Conservation (phyloP, 2,888 invertebrate species). For the Operophtera brumata region DNA sequence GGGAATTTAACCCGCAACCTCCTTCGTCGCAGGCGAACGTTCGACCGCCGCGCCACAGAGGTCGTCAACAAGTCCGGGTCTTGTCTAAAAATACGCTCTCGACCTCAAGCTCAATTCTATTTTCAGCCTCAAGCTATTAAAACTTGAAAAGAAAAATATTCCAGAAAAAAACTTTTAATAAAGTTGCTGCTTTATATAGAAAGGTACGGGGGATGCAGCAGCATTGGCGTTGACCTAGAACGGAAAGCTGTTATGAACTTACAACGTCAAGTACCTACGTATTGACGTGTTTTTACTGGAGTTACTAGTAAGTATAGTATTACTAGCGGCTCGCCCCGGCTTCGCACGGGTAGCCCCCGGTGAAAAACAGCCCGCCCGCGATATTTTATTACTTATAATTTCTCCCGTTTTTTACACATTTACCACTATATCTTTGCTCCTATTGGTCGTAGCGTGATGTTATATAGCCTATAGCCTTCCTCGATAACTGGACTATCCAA, state of each 20-base stretch:
- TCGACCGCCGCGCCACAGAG: too few relatives aligned
- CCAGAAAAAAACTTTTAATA: slow-evolving; percentile 17
- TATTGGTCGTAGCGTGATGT: too few relatives aligned
- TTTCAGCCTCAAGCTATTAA: not conserved
- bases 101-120: not conserved
- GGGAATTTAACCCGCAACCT: too few relatives aligned
- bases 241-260: slow-evolving; percentile 25
- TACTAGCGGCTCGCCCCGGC: not conserved
- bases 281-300: too few relatives aligned
- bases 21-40: too few relatives aligned
- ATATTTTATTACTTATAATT: too few relatives aligned
- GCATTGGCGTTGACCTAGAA: slow-evolving; percentile 42
- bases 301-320: not conserved
- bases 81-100: not conserved
- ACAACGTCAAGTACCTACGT: not conserved
- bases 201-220: slow-evolving; percentile 32
- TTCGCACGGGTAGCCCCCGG: not conserved
- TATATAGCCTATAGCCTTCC: too few relatives aligned
- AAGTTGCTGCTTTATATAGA: slow-evolving; percentile 33
- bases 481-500: too few relatives aligned
- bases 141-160: not conserved
- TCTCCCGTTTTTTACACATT: too few relatives aligned
- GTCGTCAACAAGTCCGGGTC: too few relatives aligned
- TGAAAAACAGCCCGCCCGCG: too few relatives aligned
- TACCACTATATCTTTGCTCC: too few relatives aligned